These are phyloP conservation scores for Agrochola lota DNA, from an alignment of 2,888 invertebrate genomes.

Conservation along the genomic window DNA sequence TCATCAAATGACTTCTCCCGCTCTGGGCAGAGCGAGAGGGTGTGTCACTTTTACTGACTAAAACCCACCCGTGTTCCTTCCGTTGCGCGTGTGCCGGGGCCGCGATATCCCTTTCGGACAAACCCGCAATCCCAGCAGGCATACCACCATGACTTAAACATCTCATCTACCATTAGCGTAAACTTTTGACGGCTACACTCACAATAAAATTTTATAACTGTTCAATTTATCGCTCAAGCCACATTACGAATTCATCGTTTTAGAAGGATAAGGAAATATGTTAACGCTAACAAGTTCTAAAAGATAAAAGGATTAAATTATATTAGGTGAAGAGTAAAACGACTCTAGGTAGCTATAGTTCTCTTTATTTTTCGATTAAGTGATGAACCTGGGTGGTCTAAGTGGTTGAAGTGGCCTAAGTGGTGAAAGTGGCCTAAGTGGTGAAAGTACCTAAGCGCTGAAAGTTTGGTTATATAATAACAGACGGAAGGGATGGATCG, in stretches of 20 bases:
- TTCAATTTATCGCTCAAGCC: slow-evolving; percentile 10
- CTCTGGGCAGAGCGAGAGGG: too few species aligned
- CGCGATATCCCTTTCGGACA: too few species aligned
- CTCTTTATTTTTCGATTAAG: not conserved
- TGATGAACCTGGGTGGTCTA: not conserved
- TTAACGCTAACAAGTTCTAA: not conserved
- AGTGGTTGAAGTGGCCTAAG: too few species aligned
- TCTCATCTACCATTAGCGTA: slow-evolving; percentile 9
- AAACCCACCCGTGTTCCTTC: too few species aligned
- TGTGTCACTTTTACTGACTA: too few species aligned
- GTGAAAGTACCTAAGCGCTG: too few species aligned
- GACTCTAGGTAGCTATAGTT: not conserved
- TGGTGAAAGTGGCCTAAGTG: too few species aligned
- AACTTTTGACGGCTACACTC: slow-evolving; percentile 17
- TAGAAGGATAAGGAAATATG: slow-evolving; percentile 7
- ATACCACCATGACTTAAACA: not conserved
- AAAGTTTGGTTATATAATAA: too few species aligned
- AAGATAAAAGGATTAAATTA: slow-evolving; percentile 14
- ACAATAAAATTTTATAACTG: slow-evolving; percentile 15
- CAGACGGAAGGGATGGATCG: too few species aligned
- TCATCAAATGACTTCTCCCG: too few species aligned
- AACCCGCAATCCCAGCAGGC: too few species aligned
- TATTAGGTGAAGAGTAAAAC: not conserved
- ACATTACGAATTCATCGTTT: slow-evolving; percentile 15
- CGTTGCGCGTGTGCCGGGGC: too few species aligned